These are phyloP conservation scores for Diadophis punctatus DNA, from an alignment of 2,113 vertebrate genomes.

Conservation along the genomic window DNA sequence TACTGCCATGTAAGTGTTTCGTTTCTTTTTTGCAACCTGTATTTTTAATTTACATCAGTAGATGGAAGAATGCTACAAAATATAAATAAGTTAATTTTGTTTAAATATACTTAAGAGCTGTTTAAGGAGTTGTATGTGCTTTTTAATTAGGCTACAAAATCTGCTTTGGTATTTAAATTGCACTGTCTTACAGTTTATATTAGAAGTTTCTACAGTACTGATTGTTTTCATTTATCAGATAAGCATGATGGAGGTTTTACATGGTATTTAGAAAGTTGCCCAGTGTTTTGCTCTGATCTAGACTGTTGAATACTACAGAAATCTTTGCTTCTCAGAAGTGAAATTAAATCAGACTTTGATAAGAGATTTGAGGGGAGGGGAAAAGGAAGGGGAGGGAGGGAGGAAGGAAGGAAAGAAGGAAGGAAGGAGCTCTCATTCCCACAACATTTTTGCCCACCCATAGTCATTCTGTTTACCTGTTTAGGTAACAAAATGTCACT, in stretches of 20 bases:
- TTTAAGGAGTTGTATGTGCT: neutral
- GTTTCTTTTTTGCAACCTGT: neutral
- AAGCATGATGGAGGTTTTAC: neutral
- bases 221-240: neutral
- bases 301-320: neutral
- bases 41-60: neutral
- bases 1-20: conserved; percentile 89
- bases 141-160: neutral
- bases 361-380: no score
- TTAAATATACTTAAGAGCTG: neutral
- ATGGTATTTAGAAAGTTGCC: neutral
- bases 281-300: neutral
- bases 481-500: neutral
- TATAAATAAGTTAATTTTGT: neutral
- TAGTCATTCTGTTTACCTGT: neutral
- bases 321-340: neutral
- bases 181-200: neutral
- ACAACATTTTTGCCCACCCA: neutral
- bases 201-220: neutral
- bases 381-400: no score
- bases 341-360: neutral
- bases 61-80: neutral
- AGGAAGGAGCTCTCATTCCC: neutral
- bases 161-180: neutral
- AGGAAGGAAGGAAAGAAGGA: no score